Evolutionary conservation across 2,113 vertebrate species (phyloP), one percentile per base, ranked within the genome.

Genomic region (Clarias gariepinus): DNA sequence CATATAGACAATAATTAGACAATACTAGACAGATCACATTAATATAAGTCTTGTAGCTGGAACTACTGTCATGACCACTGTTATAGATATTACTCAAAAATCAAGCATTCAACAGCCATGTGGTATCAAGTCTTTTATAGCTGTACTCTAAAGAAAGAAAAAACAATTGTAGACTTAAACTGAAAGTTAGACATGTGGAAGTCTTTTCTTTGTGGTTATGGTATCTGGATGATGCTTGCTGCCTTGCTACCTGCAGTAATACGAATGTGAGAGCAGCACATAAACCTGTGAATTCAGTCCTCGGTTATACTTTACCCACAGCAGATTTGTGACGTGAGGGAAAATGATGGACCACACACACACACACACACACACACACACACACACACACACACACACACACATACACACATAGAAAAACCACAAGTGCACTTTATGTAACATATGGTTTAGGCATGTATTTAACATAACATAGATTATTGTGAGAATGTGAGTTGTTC

Each of bases 271-370:
- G 9, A 41, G 64, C 9, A 52, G 16, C 25, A 21, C 3, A 30
- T 21, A 36, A 85, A 82, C 61, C 81, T 66, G 61, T 19, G 36
- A 66, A 53, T 53, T 66, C 30, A 63, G 58, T 9, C 23, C 12
- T 41, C n/a, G 18, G n/a, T 30, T 81, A 16, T 16, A 63, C 21
- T 81, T 61, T 30, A 80, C 9, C 21, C 28, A 0, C 11, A 13
- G 58, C 10, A 23, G 30, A 41, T 41, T 81, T 9, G 57, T 36
- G 78, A 73, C 69, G 30, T 36, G 25, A 3, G 36, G 61, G 36
- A 74, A 21, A 74, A 74, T 25, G 73, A 52, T 4, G 23, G 83
- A 85, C 83, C 83, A 85, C 83, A 76, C 69, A 61, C 52, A 47
- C 83, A 84, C 83, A 84, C 69, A 60, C 52, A n/a, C n/a, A n/a